Base-by-base conservation (phyloP, 2,797 vertebrate species). In the Karalla daura region DNA sequence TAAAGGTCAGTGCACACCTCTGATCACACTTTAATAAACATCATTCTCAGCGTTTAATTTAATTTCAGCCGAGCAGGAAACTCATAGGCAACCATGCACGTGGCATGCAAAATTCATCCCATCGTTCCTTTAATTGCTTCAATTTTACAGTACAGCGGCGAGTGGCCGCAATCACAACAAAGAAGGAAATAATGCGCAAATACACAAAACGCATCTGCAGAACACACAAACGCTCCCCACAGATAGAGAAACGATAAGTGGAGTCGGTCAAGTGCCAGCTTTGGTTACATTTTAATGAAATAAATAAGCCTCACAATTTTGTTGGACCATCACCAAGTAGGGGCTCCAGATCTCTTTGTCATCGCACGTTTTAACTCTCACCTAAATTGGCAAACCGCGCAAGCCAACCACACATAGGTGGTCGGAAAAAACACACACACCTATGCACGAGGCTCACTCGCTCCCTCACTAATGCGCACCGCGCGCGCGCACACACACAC, bases 21-120 rank as follows among this genome's bases (percentile, higher is more conserved):
- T 91, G 92, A 93, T 93, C 91, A 87, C 91, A 92, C 91, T 93
- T 92, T 93, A 93, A 93, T 94, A 93, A 92, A 93, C 89, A 91
- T 88, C 88, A 90, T 92, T 91, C 88, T 91, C 89, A 74, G 86
- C 83, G 46, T 93, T 93, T 93, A 90, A 92, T 93, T 94, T 91
- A 88, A 94, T 94, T 92, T 89, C 83, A 80, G 73, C 85, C 75
- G 84, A 89, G 89, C 87, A 89, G 88, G 75, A 88, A 91, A 88
- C 86, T 88, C 86, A 85, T 75, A 89, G 78, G 76, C 84, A 81
- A 81, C 70, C 79, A 73, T 86, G 85, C 81, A 86, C 79, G 50
- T 61, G 75, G 77, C 87, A 84, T 88, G 86, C 82, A 87, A 87
- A 91, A 93, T 91, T 88, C 82, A 89, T 86, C 71, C 56, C 75